Evolutionary conservation across 2,113 vertebrate genomes (phyloP), one percentile per base, ranked within the genome.

Genomic region (Pomatostomus ruficeps): DNA sequence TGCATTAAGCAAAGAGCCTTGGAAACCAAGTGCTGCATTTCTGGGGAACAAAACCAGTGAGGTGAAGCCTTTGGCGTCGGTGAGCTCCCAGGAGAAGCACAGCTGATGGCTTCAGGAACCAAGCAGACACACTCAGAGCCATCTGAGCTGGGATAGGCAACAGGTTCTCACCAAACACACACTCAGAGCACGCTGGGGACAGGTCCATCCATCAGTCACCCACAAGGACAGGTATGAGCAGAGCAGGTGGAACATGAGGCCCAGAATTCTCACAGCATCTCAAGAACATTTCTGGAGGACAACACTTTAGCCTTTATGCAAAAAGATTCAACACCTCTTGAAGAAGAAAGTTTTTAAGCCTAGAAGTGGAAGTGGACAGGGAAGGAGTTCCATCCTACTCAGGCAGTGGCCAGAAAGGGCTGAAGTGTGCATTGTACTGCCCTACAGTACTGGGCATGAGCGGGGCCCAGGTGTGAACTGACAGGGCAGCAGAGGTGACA

Each of bases 171-270:
- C 19, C 0, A 3, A 45, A 42, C 3, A 26, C 16, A 22, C 31
- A 2, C 7, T 19, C 63, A 61, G 42, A 58, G 35, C 20, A 15
- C 0, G 0, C 0, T 13, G 49, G 35, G 18, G 19, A 42, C 26
- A 29, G n/a, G n/a, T n/a, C n/a, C 0, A 0, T 2, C 38, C 54
- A 21, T 22, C 63, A 3, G 55, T 23, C 62, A 63, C 4, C 31
- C 26, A 18, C 24, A 35, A 3, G 13, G 20, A 54, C 29, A 45
- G 28, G 16, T 15, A 5, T 0, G 1, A 43, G 7, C 51, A 54
- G 24, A 67, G 73, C 48, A 31, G 48, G 43, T 3, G 3, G 49
- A 51, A 78, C 26, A 71, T 3, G 1, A 4, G 33, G 45, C 33
- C 23, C 28, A 5, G 11, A 13, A 14, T 35, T 33, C 57, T 26